Base-by-base conservation (phyloP, 2,113 vertebrate species). In the Alces alces region DNA sequence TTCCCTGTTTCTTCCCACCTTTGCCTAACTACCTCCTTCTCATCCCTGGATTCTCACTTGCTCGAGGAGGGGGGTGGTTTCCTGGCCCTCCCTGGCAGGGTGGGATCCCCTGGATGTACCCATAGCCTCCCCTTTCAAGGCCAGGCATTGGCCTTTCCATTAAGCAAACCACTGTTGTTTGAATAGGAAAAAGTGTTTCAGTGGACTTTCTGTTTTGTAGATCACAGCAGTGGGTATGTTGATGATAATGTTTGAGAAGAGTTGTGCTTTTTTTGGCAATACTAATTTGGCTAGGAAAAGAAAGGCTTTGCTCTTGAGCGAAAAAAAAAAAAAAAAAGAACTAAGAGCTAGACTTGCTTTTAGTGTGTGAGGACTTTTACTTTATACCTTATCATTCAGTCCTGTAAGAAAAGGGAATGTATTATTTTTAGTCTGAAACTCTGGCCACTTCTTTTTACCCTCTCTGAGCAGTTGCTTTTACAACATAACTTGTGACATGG, bases 11-110 rank as follows among this genome's bases (percentile, higher is more conserved):
- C 25, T 66, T 79, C 52, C 12, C 70, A 23, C 28, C 95, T 54
- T 89, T 94, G 50, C 73, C 80, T 91, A 93, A 93, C 36, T 78
- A 25, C 47, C 86, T 95, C 28, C 28, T 96, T 21, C 70, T 98
- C 19, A 39, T 92, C 43, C 79, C 60, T 73, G 11, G 86, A 89
- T 79, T 95, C 84, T 96, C 54, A 89, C 91, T 95, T 95, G 79
- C 39, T 95, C 36, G 12, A 70, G 64, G 66, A 70, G 2, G 10
- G 16, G 36, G 19, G 5, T 70, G 66, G 19, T 39, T 93, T 95
- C 54, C 89, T 1, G 1, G 57, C 19, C 33, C 2, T 58, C 21
- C 36, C 21, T 8, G 70, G 64, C 86, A 83, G 66, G 30, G 23
- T 95, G 5, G 78, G 33, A 93, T 21, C 30, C 36, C 45, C 45